A percentile compares a stretch with the other conserved stretches of the same genome.
Evolutionary conservation across 2,888 invertebrate species (phyloP).

Genomic region (Chloromyia formosa): DNA sequence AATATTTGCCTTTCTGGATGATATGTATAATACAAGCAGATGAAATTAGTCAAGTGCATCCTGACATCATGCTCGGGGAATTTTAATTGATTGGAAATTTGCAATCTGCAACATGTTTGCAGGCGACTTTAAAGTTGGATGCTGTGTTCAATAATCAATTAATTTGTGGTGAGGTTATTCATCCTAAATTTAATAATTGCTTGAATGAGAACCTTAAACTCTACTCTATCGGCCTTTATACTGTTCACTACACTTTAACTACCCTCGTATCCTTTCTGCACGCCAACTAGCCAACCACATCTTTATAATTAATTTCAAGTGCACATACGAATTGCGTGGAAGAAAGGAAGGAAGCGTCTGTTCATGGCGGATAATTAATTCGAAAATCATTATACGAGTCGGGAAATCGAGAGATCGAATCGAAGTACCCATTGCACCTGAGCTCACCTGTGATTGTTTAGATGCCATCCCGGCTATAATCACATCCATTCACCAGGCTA

Average conservation of each 20-base stretch:
- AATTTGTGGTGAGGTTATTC: not conserved
- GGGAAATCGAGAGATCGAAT: constrained; percentile 21
- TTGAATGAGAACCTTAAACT: not conserved
- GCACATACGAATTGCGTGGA: not conserved
- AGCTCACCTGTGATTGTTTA: constrained; percentile 38
- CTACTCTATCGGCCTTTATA: not conserved
- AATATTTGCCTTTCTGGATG: constrained; percentile 47
- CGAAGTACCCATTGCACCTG: constrained; percentile 24
- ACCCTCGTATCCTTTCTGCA: not conserved
- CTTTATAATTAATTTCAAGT: constrained; percentile 2
- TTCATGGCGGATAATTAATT: constrained; percentile 34
- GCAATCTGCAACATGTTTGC: not conserved
- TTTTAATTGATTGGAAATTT: constrained; percentile 48
- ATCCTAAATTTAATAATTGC: not conserved
- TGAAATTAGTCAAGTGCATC: constrained; percentile 44
- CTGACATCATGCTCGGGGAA: constrained; percentile 43
- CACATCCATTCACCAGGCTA: not conserved
- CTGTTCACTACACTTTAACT: not conserved
- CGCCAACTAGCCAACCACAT: not conserved
- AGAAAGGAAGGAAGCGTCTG: constrained; percentile 22
- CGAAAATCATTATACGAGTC: constrained; percentile 31
- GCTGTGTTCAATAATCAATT: not conserved
- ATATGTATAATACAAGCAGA: constrained; percentile 45
- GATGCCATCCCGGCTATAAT: constrained; percentile 1
- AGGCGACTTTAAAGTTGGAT: not conserved